Base-by-base conservation (phyloP, 2,113 vertebrate species). In the Marmota flaviventris region DNA sequence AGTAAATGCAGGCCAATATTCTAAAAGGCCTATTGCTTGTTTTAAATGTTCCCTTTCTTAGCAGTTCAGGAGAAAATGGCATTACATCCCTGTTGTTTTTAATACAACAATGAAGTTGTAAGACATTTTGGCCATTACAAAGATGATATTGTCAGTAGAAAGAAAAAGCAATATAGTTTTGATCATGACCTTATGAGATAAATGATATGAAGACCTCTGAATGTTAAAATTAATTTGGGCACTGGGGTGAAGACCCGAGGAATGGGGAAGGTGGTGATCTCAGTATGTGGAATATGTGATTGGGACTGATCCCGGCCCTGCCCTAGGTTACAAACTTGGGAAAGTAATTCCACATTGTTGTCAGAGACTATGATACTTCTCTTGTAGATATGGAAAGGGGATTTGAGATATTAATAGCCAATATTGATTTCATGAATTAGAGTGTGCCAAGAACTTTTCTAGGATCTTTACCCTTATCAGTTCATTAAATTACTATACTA, bases 401-500 rank as follows among this genome's bases (percentile, higher is more conserved):
- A 79, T 63, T 85, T 8, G 17, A 39, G 53, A 87, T 69, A 90
- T 63, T 72, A 92, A 75, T 20, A 95, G 24, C 17, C 86, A 87
- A 87, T 56, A 94, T 12, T 45, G 87, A 96, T 84, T 85, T 79
- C 72, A 61, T 61, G 37, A 37, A 37, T 87, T 84, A 61, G 5
- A 78, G 25, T 92, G 53, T 92, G 77, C 70, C 84, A 95, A 95
- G 32, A 27, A 78, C 51, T 85, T 82, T 70, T 88, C 58, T 77
- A 56, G 34, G 45, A 81, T 78, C 58, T 90, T 92, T 88, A 87
- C 16, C 48, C 61, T 97, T 77, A 82, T 77, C 11, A 48, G 56
- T 77, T 92, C 89, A 96, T 87, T 92, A 90, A 96, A 87, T 87
- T 89, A 93, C 67, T 65, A 84, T 87, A 90, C 20, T 85, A 65